Conservation (phyloP, 2,113 vertebrate species). For the Lates calcarifer region DNA sequence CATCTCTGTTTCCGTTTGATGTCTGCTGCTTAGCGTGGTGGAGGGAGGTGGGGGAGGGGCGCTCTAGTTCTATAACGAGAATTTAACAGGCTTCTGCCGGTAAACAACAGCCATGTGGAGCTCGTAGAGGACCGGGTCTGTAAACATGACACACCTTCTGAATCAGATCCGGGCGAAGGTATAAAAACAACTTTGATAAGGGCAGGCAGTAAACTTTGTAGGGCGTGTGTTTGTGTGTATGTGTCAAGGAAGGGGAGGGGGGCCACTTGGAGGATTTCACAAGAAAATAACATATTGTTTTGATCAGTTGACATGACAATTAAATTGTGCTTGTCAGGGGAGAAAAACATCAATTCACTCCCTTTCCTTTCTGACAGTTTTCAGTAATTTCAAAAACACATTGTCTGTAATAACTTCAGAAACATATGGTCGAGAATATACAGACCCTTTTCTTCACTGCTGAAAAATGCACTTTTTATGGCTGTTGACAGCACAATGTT, state of each 20-base stretch:
- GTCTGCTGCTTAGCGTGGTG: conserved; percentile 60
- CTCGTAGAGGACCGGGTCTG: conserved; percentile 33
- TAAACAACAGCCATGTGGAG: conserved; percentile 67
- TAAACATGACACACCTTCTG: conserved; percentile 69
- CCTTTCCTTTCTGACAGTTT: conserved; percentile 11
- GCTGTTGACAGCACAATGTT: conserved; percentile 17
- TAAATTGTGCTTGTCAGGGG: conserved; percentile 44
- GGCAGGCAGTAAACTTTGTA: conserved; percentile 39
- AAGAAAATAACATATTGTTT: conserved; percentile 61
- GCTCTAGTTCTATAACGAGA: conserved; percentile 19
- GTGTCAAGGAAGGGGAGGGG: conserved; percentile 31
- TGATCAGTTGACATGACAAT: conserved; percentile 56
- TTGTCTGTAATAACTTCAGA: conserved; percentile 35
- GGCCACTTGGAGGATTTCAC: conserved; percentile 46
- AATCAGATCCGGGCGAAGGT: conserved; percentile 58
- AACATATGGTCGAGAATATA: conserved; percentile 18
- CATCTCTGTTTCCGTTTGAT: conserved; percentile 69
- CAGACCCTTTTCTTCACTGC: background rate
- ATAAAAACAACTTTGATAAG: conserved; percentile 78
- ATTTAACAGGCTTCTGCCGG: conserved; percentile 57
- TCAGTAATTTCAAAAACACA: conserved; percentile 37
- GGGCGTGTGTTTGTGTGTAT: conserved; percentile 34
- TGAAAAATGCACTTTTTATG: conserved; percentile 28
- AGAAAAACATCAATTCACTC: conserved; percentile 42
- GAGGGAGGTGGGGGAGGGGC: background rate